Percentiles rank a stretch among this genome's conserved stretches.
Conservation (phyloP, 1,140 invertebrate genomes). For the Nixonia krombeini region DNA sequence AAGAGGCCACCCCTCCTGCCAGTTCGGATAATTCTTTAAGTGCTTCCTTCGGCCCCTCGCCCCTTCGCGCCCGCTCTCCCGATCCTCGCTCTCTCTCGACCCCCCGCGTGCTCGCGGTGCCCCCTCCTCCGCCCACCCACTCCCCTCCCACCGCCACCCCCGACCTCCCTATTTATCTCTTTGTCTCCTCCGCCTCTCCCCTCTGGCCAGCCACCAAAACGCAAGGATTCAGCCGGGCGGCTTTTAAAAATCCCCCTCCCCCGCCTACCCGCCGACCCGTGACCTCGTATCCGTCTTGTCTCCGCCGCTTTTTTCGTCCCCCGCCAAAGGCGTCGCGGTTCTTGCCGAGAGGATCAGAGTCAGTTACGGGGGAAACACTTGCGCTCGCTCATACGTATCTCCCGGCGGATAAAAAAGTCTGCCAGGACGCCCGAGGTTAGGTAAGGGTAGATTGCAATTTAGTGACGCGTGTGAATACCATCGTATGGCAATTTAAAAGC, state of each 20-base stretch:
- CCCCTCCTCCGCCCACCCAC: slow-evolving; percentile 21
- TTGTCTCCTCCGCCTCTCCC: slow-evolving; percentile 29
- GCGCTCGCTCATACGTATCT: slow-evolving; percentile 47
- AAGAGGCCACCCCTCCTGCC: slow-evolving; percentile 63
- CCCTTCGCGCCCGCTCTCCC: slow-evolving; percentile 38
- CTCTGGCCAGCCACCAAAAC: slow-evolving; percentile 38
- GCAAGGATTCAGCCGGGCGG: slow-evolving; percentile 45
- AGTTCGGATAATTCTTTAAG: too few relatives aligned
- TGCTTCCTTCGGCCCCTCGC: slow-evolving; percentile 65
- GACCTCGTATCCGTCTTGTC: slow-evolving; percentile 5
- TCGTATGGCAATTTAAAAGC: slow-evolving; percentile 43
- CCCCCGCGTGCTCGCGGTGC: slow-evolving; percentile 58
- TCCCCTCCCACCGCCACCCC: neutral
- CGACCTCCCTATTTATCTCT: slow-evolving; percentile 36
- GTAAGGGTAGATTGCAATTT: slow-evolving; percentile 45
- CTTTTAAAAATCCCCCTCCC: slow-evolving; percentile 43
- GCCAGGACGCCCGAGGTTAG: slow-evolving; percentile 35
- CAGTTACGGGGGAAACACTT: slow-evolving; percentile 44
- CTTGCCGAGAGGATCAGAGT: slow-evolving; percentile 52
- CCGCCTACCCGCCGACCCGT: slow-evolving; percentile 3
- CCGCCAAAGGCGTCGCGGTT: slow-evolving; percentile 53
- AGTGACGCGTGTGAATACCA: slow-evolving; percentile 41
- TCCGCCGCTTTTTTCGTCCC: slow-evolving; percentile 6
- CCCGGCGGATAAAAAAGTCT: slow-evolving; percentile 46
- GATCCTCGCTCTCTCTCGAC: too few relatives aligned